Conservation (phyloP, 2,888 invertebrate genomes). For the Troides helena region DNA sequence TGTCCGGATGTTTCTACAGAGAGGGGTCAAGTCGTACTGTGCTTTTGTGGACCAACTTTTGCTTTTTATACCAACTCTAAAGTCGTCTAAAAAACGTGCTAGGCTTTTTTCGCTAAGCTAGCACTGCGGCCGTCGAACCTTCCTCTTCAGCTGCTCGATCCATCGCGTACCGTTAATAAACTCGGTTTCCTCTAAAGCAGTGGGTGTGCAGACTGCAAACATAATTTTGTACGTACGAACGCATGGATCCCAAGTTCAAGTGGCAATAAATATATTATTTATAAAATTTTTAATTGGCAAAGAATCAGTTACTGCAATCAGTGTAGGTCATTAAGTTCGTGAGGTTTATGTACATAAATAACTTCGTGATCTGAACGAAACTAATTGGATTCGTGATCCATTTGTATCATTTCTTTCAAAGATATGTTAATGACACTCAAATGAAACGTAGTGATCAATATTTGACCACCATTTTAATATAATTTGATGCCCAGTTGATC, state of each 20-base stretch:
- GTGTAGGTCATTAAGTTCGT: constrained; percentile 11
- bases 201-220: neutral
- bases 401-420: neutral
- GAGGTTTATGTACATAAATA: neutral
- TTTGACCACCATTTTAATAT: no score
- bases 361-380: constrained; percentile 1
- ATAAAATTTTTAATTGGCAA: constrained; percentile 46
- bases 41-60: constrained; percentile 49
- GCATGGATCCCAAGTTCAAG: constrained; percentile 57
- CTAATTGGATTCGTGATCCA: neutral
- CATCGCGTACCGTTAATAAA: constrained; percentile 26
- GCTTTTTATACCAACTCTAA: constrained; percentile 70
- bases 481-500: no score
- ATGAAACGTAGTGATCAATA: no score
- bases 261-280: constrained; percentile 40
- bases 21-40: constrained; percentile 61
- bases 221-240: constrained; percentile 48
- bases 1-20: constrained; percentile 47
- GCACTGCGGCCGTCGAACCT: constrained; percentile 32
- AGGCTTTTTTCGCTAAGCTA: constrained; percentile 44
- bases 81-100: constrained; percentile 70
- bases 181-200: no score
- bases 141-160: constrained; percentile 8
- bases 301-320: constrained; percentile 42
- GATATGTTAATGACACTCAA: no score